These are phyloP conservation scores for Catharus minimus DNA, from an alignment of 2,113 vertebrate genomes.

Conservation along the genomic window DNA sequence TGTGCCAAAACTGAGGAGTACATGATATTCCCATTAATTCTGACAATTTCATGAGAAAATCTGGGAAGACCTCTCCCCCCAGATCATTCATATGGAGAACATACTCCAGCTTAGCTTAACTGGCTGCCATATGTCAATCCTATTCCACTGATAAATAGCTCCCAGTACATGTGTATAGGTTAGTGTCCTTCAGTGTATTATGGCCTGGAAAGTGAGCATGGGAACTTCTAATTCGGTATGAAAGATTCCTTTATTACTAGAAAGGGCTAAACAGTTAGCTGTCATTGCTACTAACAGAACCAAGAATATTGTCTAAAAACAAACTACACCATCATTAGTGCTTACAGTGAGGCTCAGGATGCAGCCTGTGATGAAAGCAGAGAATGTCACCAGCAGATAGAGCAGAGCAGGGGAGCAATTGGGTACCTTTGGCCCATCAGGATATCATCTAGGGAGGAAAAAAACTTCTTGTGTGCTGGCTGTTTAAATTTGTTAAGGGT, in stretches of 20 bases:
- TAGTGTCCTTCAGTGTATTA: not conserved
- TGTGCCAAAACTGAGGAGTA: not conserved
- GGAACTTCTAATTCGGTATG: not conserved
- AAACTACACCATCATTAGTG: fast-evolving
- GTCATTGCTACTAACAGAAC: not conserved
- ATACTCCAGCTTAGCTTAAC: not conserved
- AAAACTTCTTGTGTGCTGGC: not conserved
- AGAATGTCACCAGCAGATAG: not conserved
- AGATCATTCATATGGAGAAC: not conserved
- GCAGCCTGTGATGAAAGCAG: not conserved
- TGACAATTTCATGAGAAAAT: constrained; percentile 30
- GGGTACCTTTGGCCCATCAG: not conserved
- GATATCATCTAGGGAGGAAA: not conserved
- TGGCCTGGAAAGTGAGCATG: not conserved
- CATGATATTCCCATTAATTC: constrained; percentile 26
- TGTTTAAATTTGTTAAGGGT: not conserved
- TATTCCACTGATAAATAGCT: not conserved
- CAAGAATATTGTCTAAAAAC: not conserved
- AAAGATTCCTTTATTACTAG: not conserved
- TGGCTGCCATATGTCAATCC: not conserved
- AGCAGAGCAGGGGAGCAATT: not conserved
- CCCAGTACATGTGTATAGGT: not conserved
- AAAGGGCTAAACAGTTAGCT: not conserved
- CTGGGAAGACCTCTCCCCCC: not conserved
- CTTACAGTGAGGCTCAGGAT: not conserved